Evolutionary conservation across 2,797 vertebrate species (phyloP).

Genomic region (Clarias laeviceps): DNA sequence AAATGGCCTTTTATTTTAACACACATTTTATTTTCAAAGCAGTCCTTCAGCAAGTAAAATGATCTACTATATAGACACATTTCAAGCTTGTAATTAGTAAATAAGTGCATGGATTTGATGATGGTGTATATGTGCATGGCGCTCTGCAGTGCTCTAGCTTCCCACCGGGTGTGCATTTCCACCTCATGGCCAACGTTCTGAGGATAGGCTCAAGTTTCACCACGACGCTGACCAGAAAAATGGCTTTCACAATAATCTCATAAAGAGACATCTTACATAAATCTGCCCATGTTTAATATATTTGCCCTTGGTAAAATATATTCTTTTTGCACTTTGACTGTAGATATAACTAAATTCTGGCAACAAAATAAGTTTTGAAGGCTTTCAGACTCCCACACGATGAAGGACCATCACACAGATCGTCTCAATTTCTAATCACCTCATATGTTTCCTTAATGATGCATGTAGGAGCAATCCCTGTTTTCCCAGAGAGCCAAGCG

Average conservation of each 20-base stretch:
- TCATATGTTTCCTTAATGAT: slow-evolving; percentile 60
- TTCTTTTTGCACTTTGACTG: not conserved
- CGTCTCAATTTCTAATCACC: slow-evolving; percentile 55
- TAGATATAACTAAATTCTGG: slow-evolving; percentile 17
- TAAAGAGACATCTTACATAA: not conserved
- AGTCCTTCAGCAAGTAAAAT: not conserved
- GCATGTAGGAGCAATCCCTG: slow-evolving; percentile 46
- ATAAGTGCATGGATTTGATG: too few relatives aligned
- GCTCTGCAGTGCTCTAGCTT: not conserved
- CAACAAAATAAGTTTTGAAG: slow-evolving; percentile 25
- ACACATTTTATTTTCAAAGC: not conserved
- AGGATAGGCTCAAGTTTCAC: not conserved
- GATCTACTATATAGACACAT: not conserved
- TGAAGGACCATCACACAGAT: slow-evolving; percentile 38
- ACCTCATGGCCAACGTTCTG: not conserved
- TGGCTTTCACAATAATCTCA: not conserved
- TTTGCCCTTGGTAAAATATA: not conserved
- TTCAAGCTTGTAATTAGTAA: not conserved
- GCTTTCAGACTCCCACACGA: slow-evolving; percentile 36
- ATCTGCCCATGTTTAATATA: not conserved
- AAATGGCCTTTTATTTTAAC: too few relatives aligned
- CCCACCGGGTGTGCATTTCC: not conserved
- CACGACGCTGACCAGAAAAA: not conserved
- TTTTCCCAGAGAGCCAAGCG: slow-evolving; percentile 37
- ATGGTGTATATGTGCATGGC: not conserved